Evolutionary conservation across 2,888 invertebrate genomes (phyloP), one percentile per base, ranked within the genome.

Genomic region (Eutolmus rufibarbis): DNA sequence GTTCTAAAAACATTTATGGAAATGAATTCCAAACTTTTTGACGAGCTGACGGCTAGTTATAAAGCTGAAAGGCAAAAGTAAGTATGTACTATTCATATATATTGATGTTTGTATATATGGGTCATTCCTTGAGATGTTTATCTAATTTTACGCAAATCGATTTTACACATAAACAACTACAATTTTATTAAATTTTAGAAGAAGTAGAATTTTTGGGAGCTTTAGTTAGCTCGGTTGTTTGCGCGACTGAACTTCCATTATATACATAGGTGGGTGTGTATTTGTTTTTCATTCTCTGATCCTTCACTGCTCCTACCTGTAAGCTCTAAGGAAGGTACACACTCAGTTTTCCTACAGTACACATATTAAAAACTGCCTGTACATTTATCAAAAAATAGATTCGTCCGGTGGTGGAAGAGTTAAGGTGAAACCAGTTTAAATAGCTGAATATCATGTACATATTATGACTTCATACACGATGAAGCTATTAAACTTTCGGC

Each of bases 11-110:
- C 98, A 89, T 98, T 98, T 93, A 98, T 98, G 98, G 98, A 98
- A 93, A 98, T 98, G 97, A 98, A 98, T 94, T 97, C 97, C 92
- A 97, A 97, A 93, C 94, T 98, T 90, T 98, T 98, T 93, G 98
- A 98, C 93, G 97, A 98, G 90, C 95, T 99, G 93, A 98, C 99
- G 92, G 97, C 98, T 91, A 98, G 98, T 94, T 99, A 99, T 94
- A 99, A 99, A 94, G 97, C 98, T 91, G 99, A 99, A 94, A 95
- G 99, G 94, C 99, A 99, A 95, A 99, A 98, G 99, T 99, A 94
- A 95, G 96, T 94, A 31, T 37, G 46, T 78, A 78, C 37, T 57
- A 85, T 28, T 77, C 16, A 51, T 87, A 31, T 77, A 46, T 40
- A 19, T 23, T 66, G 28, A 12, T 66, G 66, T 66, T 51, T 66